These are phyloP conservation scores for Cebidichthys violaceus DNA, from an alignment of 2,113 vertebrate species.

Conservation along the genomic window DNA sequence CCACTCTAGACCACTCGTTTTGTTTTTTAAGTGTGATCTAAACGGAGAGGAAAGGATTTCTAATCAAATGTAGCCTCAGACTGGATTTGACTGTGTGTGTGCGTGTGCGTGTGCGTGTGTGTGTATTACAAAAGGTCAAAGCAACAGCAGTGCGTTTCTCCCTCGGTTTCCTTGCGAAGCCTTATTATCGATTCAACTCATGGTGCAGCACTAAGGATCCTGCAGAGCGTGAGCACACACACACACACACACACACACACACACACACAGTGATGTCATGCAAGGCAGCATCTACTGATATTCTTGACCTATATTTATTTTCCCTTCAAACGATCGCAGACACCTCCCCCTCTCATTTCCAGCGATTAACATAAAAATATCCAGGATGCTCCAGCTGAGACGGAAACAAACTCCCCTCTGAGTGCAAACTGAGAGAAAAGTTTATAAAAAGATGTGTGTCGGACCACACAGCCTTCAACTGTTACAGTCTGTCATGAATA, in stretches of 20 bases:
- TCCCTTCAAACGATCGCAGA: constrained; percentile 24
- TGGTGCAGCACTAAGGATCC: constrained; percentile 27
- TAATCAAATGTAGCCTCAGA: neutral
- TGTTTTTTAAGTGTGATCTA: neutral
- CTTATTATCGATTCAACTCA: constrained; percentile 50
- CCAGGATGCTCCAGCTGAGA: constrained; percentile 25
- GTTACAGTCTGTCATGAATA: constrained; percentile 60
- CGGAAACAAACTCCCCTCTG: neutral
- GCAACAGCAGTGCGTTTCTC: constrained; percentile 11
- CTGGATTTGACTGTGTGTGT: neutral
- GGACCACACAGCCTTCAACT: constrained; percentile 44
- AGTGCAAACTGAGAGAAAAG: constrained; percentile 1
- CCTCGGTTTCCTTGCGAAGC: constrained; percentile 21
- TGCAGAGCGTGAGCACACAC: constrained; percentile 2
- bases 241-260: constrained; percentile 3
- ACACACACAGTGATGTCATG: neutral
- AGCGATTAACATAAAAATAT: neutral
- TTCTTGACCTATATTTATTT: constrained; percentile 52
- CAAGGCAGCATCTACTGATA: constrained; percentile 30
- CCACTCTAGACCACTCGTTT: neutral
- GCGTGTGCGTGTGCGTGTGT: neutral
- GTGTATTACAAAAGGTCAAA: constrained; percentile 36
- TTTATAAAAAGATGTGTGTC: constrained; percentile 25
- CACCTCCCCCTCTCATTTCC: constrained; percentile 16
- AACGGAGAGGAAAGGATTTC: neutral